phyloP scores from a whole-genome alignment of 2,113 vertebrate species.

The Pontoporia blainvillei region DNA sequence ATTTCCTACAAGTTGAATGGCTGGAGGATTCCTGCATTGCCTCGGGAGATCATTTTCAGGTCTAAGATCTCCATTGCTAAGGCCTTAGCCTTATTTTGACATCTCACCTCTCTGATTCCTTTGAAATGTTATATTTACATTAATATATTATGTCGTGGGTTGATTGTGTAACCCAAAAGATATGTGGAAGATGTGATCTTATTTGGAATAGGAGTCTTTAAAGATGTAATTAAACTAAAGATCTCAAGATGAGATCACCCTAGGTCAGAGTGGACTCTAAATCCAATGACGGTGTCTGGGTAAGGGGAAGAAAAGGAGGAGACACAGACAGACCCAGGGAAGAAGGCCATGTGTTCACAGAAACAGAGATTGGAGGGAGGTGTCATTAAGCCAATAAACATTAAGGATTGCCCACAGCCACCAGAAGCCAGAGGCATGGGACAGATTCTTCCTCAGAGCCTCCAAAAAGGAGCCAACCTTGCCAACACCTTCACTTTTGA shows the following conservation, averaged over 20 bases:
- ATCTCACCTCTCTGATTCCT: not conserved
- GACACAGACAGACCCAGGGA: not conserved
- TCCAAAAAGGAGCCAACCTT: not conserved
- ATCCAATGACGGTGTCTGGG: not conserved
- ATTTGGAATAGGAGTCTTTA: not conserved
- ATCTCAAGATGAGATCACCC: not conserved
- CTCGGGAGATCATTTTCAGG: not conserved
- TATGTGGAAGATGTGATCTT: not conserved
- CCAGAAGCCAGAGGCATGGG: not conserved
- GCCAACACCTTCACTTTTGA: not conserved
- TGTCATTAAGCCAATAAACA: not conserved
- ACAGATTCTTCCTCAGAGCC: not conserved
- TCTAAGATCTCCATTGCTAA: not conserved
- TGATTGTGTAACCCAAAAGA: not conserved
- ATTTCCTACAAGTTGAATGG: not conserved
- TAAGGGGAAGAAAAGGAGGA: not conserved
- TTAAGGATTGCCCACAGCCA: not conserved
- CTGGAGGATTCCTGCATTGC: not conserved
- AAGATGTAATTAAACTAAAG: not conserved
- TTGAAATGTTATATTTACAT: fast-evolving
- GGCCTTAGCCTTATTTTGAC: not conserved
- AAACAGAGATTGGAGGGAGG: not conserved
- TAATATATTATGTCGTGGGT: not conserved
- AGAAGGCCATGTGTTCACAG: not conserved
- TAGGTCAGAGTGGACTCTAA: not conserved